Evolutionary conservation across 2,888 invertebrate species (phyloP).

Genomic region (Dascillus cervinus): DNA sequence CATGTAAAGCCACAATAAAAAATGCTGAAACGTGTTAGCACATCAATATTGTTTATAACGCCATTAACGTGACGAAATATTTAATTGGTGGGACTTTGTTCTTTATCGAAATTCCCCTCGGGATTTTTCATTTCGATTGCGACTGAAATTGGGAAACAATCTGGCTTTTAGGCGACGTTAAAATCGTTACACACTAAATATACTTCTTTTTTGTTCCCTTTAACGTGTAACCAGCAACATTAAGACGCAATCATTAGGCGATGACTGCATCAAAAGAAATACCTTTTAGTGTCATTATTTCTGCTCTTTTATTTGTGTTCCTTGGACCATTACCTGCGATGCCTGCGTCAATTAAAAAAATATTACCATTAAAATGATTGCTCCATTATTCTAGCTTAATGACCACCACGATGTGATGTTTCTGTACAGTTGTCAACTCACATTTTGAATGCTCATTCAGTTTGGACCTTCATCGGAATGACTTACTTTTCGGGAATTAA

Average conservation of each 20-base stretch:
- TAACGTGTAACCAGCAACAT: conserved; percentile 3
- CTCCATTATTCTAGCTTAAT: conserved; percentile 17
- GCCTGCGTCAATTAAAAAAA: conserved; percentile 22
- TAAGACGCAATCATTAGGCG: conserved; percentile 11
- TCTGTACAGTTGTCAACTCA: conserved; percentile 2
- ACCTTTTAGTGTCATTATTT: conserved; percentile 8
- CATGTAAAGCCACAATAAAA: conserved; percentile 21
- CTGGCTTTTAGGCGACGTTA: too few species aligned
- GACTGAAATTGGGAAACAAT: too few species aligned
- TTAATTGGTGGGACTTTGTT: too few species aligned
- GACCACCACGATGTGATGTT: conserved; percentile 5
- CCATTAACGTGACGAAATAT: too few species aligned
- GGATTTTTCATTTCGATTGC: too few species aligned
- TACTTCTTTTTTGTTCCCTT: too few species aligned
- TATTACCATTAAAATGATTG: conserved; percentile 22
- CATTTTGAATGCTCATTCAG: not conserved
- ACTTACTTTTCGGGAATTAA: too few species aligned
- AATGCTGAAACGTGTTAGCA: too few species aligned
- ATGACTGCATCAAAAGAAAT: conserved; percentile 11
- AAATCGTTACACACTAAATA: too few species aligned
- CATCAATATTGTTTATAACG: too few species aligned
- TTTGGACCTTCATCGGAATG: too few species aligned
- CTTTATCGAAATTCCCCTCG: too few species aligned
- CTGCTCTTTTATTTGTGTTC: conserved; percentile 12
- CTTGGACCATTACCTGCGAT: conserved; percentile 13